These are phyloP conservation scores for Steatornis caripensis DNA, from an alignment of 2,113 vertebrate species.

Conservation along the genomic window DNA sequence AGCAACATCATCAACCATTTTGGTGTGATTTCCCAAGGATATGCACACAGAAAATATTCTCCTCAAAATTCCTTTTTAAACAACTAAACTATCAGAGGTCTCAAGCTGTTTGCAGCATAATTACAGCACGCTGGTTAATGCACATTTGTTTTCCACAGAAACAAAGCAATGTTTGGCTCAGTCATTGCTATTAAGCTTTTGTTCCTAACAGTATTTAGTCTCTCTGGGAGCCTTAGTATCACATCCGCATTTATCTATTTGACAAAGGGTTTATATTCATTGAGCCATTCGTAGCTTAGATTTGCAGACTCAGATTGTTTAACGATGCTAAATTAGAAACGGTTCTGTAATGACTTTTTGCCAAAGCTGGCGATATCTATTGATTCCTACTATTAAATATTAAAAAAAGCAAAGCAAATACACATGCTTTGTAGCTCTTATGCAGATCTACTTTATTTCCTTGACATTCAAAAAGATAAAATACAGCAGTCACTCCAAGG, in stretches of 20 bases:
- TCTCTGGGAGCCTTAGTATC: slow-evolving; percentile 13
- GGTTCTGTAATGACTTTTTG: background rate
- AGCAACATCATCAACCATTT: background rate
- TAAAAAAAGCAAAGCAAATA: background rate
- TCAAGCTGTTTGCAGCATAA: slow-evolving; percentile 44
- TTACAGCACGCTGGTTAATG: slow-evolving; percentile 36
- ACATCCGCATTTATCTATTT: slow-evolving; percentile 28
- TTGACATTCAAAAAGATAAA: background rate
- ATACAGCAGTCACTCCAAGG: background rate
- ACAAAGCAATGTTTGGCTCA: slow-evolving; percentile 49
- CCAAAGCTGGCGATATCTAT: background rate
- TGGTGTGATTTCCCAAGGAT: background rate
- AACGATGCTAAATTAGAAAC: slow-evolving; percentile 1
- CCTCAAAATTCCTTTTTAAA: background rate
- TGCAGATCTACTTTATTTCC: background rate
- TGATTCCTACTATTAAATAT: background rate
- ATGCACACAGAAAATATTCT: background rate
- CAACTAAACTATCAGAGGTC: background rate
- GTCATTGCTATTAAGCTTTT: slow-evolving; percentile 33
- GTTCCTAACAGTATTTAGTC: slow-evolving; percentile 13
- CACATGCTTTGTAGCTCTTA: background rate
- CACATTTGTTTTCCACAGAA: slow-evolving; percentile 51
- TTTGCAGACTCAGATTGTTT: background rate
- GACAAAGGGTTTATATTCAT: slow-evolving; percentile 36
- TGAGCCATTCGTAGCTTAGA: background rate